These are phyloP conservation scores for Zapornia atra DNA, from an alignment of 2,113 vertebrate genomes.

Conservation along the genomic window DNA sequence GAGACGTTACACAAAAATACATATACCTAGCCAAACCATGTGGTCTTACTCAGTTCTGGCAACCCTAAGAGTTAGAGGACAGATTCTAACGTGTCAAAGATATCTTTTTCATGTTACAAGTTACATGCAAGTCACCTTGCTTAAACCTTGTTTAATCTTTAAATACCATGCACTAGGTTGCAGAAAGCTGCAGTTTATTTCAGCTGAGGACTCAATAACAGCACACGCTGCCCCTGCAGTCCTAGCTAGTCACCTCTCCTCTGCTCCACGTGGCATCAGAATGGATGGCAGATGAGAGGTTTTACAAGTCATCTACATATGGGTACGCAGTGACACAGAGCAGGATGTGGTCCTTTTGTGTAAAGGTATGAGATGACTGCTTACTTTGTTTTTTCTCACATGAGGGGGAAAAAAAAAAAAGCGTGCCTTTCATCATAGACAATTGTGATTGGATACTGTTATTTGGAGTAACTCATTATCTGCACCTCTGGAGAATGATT, in stretches of 20 bases:
- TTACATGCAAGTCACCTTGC: background rate
- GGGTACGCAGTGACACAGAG: background rate
- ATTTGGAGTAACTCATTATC: background rate
- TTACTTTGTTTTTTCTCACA: background rate
- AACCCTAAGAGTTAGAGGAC: background rate
- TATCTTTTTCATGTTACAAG: background rate
- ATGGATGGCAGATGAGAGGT: background rate
- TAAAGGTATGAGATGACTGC: background rate
- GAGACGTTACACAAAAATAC: background rate
- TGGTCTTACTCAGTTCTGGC: background rate
- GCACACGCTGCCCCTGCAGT: background rate
- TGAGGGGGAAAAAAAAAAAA: background rate
- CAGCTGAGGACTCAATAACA: background rate
- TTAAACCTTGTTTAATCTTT: background rate
- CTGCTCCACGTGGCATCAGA: background rate
- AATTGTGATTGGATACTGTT: background rate
- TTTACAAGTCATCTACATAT: fast-evolving
- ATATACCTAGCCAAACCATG: background rate
- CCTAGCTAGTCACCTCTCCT: background rate
- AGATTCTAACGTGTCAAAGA: background rate
- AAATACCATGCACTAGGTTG: background rate
- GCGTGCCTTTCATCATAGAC: background rate
- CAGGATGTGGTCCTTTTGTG: background rate
- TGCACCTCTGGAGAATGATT: background rate
- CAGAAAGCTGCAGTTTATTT: background rate